phyloP scores from a whole-genome alignment of 2,113 vertebrate species.

The Alligator sinensis region DNA sequence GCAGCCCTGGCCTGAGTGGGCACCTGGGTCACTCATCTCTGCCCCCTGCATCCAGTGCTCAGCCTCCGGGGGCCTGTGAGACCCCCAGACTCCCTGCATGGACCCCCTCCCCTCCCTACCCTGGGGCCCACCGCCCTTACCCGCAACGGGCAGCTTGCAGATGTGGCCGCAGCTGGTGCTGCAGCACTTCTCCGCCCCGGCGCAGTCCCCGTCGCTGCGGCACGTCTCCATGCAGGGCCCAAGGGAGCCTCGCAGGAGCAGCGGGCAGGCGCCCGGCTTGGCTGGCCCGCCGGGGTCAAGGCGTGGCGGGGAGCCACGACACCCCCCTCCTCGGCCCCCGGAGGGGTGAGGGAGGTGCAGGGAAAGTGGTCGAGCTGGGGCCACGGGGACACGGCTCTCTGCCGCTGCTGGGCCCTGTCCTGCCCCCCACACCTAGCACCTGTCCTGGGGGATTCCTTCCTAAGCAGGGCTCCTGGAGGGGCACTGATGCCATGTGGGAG shows the following conservation, averaged over 20 bases:
- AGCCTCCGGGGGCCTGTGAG: too few species aligned
- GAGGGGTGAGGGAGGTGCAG: neutral
- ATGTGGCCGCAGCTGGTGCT: constrained; percentile 21
- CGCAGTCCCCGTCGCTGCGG: neutral
- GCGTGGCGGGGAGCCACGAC: accelerated
- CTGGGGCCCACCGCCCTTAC: accelerated
- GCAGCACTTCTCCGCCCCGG: neutral
- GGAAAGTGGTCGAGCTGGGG: neutral
- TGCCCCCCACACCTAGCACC: accelerated
- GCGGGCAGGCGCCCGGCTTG: accelerated
- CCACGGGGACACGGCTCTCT: neutral
- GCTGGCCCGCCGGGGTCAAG: accelerated
- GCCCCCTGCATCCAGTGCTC: too few species aligned
- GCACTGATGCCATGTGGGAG: neutral
- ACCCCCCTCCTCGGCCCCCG: neutral
- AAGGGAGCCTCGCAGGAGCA: constrained; percentile 54
- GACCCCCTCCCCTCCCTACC: accelerated
- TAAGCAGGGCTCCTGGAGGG: neutral
- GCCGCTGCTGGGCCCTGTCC: accelerated
- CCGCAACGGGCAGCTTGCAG: constrained; percentile 37
- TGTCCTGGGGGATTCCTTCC: neutral
- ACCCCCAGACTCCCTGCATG: accelerated
- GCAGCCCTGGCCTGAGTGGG: neutral
- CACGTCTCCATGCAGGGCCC: constrained; percentile 57
- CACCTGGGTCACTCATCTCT: too few species aligned